phyloP scores from a whole-genome alignment of 1,140 invertebrate species.

The Calephelis nemesis region DNA sequence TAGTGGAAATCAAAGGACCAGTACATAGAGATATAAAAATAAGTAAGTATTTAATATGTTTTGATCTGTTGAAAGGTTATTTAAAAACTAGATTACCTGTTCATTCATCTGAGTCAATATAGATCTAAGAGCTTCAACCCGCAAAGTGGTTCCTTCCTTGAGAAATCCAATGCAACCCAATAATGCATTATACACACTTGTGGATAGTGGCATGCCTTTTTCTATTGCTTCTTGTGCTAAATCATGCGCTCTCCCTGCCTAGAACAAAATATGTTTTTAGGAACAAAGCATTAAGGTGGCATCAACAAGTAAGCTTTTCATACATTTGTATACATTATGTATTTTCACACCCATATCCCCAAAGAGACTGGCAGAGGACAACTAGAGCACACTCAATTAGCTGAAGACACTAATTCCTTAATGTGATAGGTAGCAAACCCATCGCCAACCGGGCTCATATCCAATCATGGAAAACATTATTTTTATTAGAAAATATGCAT shows the following conservation, averaged over 20 bases:
- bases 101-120: constrained; percentile 56
- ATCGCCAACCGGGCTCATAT: too few species aligned
- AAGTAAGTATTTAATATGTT: too few species aligned
- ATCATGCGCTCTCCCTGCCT: constrained; percentile 82
- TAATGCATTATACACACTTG: constrained; percentile 85
- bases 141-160: constrained; percentile 81
- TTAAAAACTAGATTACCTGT: constrained; percentile 41
- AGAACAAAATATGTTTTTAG: constrained; percentile 36
- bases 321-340: neutral
- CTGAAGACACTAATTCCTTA: too few species aligned
- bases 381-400: too few species aligned
- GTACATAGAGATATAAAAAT: too few species aligned
- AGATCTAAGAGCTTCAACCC: constrained; percentile 82
- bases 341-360: too few species aligned
- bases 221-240: constrained; percentile 84
- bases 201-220: constrained; percentile 82
- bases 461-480: too few species aligned
- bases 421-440: too few species aligned
- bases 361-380: too few species aligned
- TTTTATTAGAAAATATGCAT: too few species aligned
- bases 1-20: too few species aligned
- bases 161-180: constrained; percentile 81
- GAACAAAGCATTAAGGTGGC: neutral
- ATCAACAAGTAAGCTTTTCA: neutral
- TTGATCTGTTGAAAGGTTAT: too few species aligned